Evolutionary conservation across 2,797 vertebrate genomes (phyloP), one percentile per base, ranked within the genome.

Genomic region (Lepidocolaptes lacrymiger): DNA sequence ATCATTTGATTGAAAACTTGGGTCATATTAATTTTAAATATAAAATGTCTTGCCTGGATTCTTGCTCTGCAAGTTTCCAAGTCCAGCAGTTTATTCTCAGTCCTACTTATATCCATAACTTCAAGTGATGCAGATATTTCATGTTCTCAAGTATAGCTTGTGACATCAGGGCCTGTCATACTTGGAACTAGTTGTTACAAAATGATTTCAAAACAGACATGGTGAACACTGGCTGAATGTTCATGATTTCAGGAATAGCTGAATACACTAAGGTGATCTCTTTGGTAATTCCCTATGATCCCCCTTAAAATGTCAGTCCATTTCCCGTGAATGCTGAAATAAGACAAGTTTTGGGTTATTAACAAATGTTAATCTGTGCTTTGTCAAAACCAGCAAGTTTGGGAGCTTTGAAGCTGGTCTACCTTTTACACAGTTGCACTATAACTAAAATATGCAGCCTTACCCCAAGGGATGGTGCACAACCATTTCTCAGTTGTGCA

Each of bases 101-200:
- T 41, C 5, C 7, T 54, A 16, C 41, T 74, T 76, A 44, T 69
- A 34, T 39, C 4, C 69, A 26, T 61, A 44, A 90, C 36, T 67
- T 62, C n/a, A 73, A 30, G 7, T 11, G 44, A 41, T 61, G 12
- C 12, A 81, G 16, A 13, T 49, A 74, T 78, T 75, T 59, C 16
- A 32, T 0, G 0, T 23, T 61, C 41, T 49, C 6, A 64, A 49
- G 6, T 34, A 20, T 8, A 61, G 28, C 19, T 79, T 48, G 14
- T 2, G 4, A n/a, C 28, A 88, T 11, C 21, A 49, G 37, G 37
- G 14, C 9, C 32, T 56, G 37, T 64, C 30, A 9, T 13, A 69
- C n/a, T 52, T 73, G 51, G 9, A 92, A 69, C 17, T 61, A 52
- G 16, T 20, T 67, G 19, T 12, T 46, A 51, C 3, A 59, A 80